Base-by-base conservation (phyloP, 2,113 vertebrate genomes). In the Struthidea cinerea region DNA sequence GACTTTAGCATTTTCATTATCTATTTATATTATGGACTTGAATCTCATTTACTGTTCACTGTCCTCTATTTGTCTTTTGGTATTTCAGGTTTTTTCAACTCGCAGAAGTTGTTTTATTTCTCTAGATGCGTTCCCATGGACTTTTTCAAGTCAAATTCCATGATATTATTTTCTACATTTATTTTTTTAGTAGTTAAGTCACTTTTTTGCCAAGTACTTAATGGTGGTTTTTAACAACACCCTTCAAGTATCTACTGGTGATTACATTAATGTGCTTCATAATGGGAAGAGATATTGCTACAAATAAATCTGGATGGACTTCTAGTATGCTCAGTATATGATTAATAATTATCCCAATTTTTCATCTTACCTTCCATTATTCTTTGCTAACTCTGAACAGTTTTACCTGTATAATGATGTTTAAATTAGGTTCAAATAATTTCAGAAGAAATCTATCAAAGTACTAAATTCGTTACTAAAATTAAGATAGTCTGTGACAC, bases 1-100 rank as follows among this genome's bases (percentile, higher is more conserved):
- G 28, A 92, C 60, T 86, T 89, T 37, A 90, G 60, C 55, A 46
- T 75, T 94, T 94, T 93, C 83, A 86, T 71, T 77, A 86, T 73
- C 84, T 96, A 80, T 92, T 93, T 94, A 84, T 90, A 95, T 67
- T 94, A 59, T 77, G 60, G 83, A 84, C 85, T 93, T 76, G 81
- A 96, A 79, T 93, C 60, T 93, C 88, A 86, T 90, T 94, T 95
- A 37, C 95, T 96, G 64, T 93, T 96, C 53, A 89, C 94, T 95
- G 84, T 93, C 92, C 90, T 93, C 82, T 95, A 82, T 96, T 93
- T 96, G 82, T 96, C 92, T 97, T 96, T 95, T 92, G 85, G 76
- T 92, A 86, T 95, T 95, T 86, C 94, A 94, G 94, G 82, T 94
- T 93, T 96, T 96, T 92, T 88, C 92, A 95, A 26, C 82, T 90